phyloP scores from a whole-genome alignment of 2,888 invertebrate genomes.

The Drosophila macrothrix region DNA sequence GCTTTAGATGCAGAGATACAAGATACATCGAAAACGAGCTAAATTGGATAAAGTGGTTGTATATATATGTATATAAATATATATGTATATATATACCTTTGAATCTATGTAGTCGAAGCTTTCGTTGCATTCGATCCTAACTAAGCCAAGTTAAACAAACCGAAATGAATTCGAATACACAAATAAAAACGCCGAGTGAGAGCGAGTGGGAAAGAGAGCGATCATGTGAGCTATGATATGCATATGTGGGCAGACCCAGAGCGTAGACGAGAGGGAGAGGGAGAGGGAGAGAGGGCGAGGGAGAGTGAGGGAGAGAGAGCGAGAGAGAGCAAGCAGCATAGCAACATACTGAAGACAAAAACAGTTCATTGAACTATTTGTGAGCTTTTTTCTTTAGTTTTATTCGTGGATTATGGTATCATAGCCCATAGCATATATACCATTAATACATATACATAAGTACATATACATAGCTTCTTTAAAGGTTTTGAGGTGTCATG shows the following conservation, averaged over 20 bases:
- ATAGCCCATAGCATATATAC: slow-evolving; percentile 61
- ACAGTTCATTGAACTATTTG: slow-evolving; percentile 82
- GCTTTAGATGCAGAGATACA: slow-evolving; percentile 13
- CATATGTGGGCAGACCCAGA: slow-evolving; percentile 23
- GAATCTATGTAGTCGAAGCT: slow-evolving; percentile 35
- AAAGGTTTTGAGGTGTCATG: slow-evolving; percentile 66
- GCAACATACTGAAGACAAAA: slow-evolving; percentile 74
- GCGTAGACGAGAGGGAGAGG: slow-evolving; percentile 19
- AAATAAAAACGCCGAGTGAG: slow-evolving; percentile 50
- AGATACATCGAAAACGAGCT: slow-evolving; percentile 18
- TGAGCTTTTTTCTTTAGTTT: slow-evolving; percentile 82
- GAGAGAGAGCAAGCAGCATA: slow-evolving; percentile 59
- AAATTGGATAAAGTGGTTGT: slow-evolving; percentile 6
- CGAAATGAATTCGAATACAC: slow-evolving; percentile 70
- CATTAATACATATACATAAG: slow-evolving; percentile 47
- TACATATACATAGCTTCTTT: slow-evolving; percentile 61
- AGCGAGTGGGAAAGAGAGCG: slow-evolving; percentile 22
- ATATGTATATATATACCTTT: slow-evolving; percentile 2
- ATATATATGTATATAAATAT: background rate
- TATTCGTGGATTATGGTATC: slow-evolving; percentile 82
- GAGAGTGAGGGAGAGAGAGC: slow-evolving; percentile 25
- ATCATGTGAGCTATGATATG: slow-evolving; percentile 33
- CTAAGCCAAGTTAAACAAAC: slow-evolving; percentile 50
- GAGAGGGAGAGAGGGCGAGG: slow-evolving; percentile 6
- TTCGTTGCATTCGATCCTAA: slow-evolving; percentile 53